Base-by-base conservation (phyloP, 2,113 vertebrate species). In the Melanocharis versteri region DNA sequence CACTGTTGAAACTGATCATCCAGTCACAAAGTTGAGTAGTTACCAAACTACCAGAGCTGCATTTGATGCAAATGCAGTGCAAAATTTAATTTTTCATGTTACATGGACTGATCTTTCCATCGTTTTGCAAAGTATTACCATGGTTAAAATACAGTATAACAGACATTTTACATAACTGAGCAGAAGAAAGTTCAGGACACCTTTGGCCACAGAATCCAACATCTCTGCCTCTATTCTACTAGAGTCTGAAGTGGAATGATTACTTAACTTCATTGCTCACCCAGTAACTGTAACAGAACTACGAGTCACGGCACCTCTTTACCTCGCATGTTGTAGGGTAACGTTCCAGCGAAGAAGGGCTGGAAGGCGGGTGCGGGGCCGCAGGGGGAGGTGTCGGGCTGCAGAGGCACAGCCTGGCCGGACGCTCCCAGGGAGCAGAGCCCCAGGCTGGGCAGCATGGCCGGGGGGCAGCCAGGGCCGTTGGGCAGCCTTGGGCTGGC, bases 271-370 rank as follows among this genome's bases (percentile, higher is more conserved):
- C 26, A 20, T 5, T n/a, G 27, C 61, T 42, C 40, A 44, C 23
- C 37, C n/a, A 42, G 40, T 40, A 76, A 39, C 21, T 23, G 15
- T 4, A 19, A 30, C 0, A 62, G 30, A 28, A 76, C 26, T 56
- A 18, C 1, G 2, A 47, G 37, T 57, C 40, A 45, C 2, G 0
- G 24, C 33, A 6, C 31, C 15, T 78, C 4, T 44, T 97, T 97
- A 99, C 98, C 99, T 98, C 98, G 98, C 76, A 98, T 91, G 48
- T 98, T 98, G 71, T 96, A 98, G 0, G 98, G 99, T 81, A 99
- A 98, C 17, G 98, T 98, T 94, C 98, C 98, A 8, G 98, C 98
- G 91, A 99, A 98, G 89, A 99, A 98, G 28, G 98, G 99, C 96
- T 99, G 98, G 87, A 99, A 98, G 3, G 98, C 42, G 1, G 98